Base-by-base conservation (phyloP, 2,797 vertebrate genomes). In the Manis crassicaudata region DNA sequence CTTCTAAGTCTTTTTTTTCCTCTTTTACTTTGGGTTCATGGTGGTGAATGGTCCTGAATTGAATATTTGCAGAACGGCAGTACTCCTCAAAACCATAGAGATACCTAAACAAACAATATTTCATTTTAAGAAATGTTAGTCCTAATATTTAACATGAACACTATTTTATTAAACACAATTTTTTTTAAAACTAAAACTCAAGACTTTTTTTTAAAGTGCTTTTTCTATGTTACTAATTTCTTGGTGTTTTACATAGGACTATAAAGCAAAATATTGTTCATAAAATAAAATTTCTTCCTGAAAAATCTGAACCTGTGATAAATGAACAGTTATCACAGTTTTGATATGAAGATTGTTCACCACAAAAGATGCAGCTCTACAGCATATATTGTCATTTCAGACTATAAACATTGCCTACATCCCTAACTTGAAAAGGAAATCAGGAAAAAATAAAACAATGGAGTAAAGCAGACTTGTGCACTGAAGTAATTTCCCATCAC, bases 41-140 rank as follows among this genome's bases (percentile, higher is more conserved):
- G 98, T 99, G 99, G 88, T 99, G 99, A 98, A 99, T 99, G 89
- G 99, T 99, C 98, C 99, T 99, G 97, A 99, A 99, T 92, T 99
- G 99, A 98, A 99, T 99, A 97, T 98, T 98, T 97, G 99, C 99
- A 8, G 99, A 99, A 86, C 99, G 99, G 97, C 99, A 99, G 97
- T 99, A 99, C 96, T 99, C 99, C 98, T 99, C 99, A 83, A 99
- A 99, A 94, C 99, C 99, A 96, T 99, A 99, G 96, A 99, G 99
- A 98, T 99, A 99, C 98, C 99, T 99, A 97, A 3, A 96, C 62
- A 83, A 72, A 94, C 6, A 96, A 54, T 27, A 88, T 86, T 91
- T 90, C 68, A 67, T 62, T 80, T 94, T 92, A 92, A 72, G 54
- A 96, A 94, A 94, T 85, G 40, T 81, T 67, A 60, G 23, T 75